Evolutionary conservation across 2,113 vertebrate species (phyloP).

Genomic region (Cyanocitta stelleri): DNA sequence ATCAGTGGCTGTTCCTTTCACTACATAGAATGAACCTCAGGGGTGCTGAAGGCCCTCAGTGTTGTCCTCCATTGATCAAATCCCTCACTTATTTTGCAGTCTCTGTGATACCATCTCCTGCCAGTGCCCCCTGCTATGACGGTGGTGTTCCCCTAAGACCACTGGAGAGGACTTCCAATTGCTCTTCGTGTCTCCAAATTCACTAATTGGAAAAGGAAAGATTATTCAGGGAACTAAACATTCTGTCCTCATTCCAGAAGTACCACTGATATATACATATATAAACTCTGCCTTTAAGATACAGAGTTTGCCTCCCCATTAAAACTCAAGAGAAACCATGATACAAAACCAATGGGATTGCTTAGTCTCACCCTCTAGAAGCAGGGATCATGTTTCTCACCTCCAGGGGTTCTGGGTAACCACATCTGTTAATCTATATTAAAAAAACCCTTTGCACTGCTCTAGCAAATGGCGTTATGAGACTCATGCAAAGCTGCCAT

Average conservation of each 20-base stretch:
- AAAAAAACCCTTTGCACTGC: background rate
- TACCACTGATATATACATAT: background rate
- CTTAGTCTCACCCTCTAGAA: background rate
- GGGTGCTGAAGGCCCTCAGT: background rate
- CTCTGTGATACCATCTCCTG: background rate
- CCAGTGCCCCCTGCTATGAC: background rate
- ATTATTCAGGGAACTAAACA: background rate
- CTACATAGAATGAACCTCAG: fast-evolving
- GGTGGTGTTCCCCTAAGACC: background rate
- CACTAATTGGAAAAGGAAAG: background rate
- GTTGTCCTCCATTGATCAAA: background rate
- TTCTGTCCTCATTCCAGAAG: background rate
- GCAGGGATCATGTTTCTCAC: background rate
- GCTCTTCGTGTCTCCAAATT: background rate
- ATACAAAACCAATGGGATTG: background rate
- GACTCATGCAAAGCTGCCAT: background rate
- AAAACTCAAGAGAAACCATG: background rate
- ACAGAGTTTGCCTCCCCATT: background rate
- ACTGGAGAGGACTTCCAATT: background rate
- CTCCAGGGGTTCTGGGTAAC: background rate
- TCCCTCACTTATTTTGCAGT: background rate
- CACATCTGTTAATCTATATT: background rate
- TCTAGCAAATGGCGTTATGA: background rate
- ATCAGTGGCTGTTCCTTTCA: background rate
- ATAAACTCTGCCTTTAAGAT: background rate